phyloP scores from a whole-genome alignment of 2,797 vertebrate species.

The Peromyscus melanophrys region DNA sequence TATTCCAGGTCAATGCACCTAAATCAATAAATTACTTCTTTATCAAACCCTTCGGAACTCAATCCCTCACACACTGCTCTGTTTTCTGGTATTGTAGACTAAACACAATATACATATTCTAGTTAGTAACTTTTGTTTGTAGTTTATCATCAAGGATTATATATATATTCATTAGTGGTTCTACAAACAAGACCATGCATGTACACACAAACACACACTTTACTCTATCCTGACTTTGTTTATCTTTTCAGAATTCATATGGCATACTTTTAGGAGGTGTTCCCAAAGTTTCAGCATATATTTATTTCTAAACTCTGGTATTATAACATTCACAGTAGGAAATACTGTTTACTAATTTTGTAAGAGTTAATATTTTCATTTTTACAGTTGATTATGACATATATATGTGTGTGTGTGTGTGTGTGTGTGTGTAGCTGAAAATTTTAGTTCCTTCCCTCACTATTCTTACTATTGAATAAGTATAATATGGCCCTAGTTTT shows the following conservation, averaged over 20 bases:
- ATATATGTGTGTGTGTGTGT: neutral
- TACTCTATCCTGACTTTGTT: neutral
- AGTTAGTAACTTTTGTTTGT: neutral
- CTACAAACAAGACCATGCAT: neutral
- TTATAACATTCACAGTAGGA: neutral
- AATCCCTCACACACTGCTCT: neutral
- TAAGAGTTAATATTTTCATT: neutral
- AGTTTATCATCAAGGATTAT: neutral
- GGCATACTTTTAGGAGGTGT: neutral
- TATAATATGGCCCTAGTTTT: neutral
- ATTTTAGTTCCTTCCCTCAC: neutral
- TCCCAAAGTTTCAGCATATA: neutral
- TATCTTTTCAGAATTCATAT: neutral
- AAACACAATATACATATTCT: neutral
- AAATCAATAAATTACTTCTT: neutral
- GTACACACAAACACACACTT: neutral
- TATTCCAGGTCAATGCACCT: neutral
- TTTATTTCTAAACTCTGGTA: slow-evolving; percentile 29
- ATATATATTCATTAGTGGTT: neutral
- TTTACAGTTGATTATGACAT: neutral
- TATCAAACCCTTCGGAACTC: neutral
- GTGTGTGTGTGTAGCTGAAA: too few species aligned
- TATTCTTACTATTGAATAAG: neutral
- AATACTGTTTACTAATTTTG: neutral
- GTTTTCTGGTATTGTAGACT: neutral